phyloP scores from a whole-genome alignment of 2,888 invertebrate genomes.

The Antitype chi region DNA sequence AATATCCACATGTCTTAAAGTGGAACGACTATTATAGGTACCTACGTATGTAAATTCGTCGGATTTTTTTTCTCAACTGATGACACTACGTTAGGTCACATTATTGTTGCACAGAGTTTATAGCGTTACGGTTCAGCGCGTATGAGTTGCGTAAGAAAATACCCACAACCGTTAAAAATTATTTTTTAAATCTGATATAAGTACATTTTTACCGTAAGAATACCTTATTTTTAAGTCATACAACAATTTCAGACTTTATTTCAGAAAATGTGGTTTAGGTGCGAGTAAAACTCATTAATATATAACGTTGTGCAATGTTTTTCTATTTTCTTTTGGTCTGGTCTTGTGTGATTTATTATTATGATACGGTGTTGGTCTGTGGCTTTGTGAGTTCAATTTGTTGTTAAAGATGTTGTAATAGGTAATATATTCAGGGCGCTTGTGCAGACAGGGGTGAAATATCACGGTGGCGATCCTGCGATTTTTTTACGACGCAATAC shows the following conservation, averaged over 20 bases:
- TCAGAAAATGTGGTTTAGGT: conserved; percentile 6
- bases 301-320: conserved; percentile 12
- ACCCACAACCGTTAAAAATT: background rate
- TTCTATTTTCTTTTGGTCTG: conserved; percentile 5
- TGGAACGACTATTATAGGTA: background rate
- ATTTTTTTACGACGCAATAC: too few relatives aligned
- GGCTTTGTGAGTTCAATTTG: background rate
- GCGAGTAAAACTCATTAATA: conserved; percentile 27
- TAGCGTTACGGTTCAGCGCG: too few relatives aligned
- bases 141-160: background rate
- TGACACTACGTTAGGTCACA: too few relatives aligned
- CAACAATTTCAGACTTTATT: conserved; percentile 2
- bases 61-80: background rate
- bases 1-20: too few relatives aligned
- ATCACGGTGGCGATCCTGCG: too few relatives aligned
- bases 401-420: background rate
- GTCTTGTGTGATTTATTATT: conserved; percentile 8
- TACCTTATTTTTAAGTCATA: conserved; percentile 6
- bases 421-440: background rate
- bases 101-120: too few relatives aligned
- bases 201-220: background rate
- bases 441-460: too few relatives aligned
- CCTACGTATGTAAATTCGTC: background rate
- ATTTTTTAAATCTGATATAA: background rate
- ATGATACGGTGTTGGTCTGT: background rate